Conservation (phyloP, 2,797 vertebrate genomes). For the Luscinia luscinia region DNA sequence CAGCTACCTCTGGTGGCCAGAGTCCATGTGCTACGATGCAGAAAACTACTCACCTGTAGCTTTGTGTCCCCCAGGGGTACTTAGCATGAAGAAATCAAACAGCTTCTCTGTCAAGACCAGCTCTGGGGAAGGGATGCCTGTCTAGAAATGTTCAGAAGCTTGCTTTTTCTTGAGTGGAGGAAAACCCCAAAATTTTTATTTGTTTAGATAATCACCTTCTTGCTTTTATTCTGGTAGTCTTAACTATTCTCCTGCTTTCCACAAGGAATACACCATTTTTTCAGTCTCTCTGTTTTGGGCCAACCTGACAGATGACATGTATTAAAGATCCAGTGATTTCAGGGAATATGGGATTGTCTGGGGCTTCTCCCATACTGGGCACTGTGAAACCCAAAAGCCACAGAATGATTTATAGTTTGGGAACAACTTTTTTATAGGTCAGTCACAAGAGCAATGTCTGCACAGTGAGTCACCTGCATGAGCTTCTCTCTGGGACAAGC, state of each 20-base stretch:
- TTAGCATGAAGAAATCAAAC: not conserved
- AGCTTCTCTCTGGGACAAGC: not conserved
- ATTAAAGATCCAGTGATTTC: not conserved
- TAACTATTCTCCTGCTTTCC: not conserved
- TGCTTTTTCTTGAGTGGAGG: not conserved
- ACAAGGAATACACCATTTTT: not conserved
- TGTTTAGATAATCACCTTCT: not conserved
- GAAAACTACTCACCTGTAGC: not conserved
- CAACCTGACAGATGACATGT: not conserved
- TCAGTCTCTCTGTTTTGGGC: not conserved
- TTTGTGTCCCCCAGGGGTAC: not conserved
- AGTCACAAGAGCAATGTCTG: not conserved
- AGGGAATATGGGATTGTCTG: not conserved
- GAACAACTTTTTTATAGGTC: not conserved
- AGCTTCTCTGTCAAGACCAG: not conserved
- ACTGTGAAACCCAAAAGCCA: not conserved
- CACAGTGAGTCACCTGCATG: rapidly evolving
- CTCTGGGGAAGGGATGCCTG: not conserved
- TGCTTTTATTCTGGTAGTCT: not conserved
- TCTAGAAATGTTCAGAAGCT: not conserved
- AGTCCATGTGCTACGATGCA: not conserved
- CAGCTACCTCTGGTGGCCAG: not conserved
- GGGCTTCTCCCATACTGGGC: not conserved
- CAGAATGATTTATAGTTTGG: not conserved
- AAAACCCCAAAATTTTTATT: not conserved